phyloP scores from a whole-genome alignment of 2,113 vertebrate genomes.

The Ranitomeya variabilis region DNA sequence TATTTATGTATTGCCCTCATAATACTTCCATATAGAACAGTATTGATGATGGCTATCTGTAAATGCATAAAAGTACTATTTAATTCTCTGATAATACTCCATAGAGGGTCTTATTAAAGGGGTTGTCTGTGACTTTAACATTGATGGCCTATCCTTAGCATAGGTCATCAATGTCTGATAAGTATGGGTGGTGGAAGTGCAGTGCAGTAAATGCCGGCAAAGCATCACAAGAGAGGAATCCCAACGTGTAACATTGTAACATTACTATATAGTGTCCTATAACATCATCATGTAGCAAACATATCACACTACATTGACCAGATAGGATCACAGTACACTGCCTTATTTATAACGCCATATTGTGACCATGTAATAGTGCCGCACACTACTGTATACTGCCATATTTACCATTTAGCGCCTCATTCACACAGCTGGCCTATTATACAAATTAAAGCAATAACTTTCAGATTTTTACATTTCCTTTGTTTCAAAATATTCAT shows the following conservation, averaged over 20 bases:
- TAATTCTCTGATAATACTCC: too few relatives aligned
- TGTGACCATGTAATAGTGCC: background rate
- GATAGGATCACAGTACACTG: background rate
- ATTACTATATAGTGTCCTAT: too few relatives aligned
- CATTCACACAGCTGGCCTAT: background rate
- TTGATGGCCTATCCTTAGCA: too few relatives aligned
- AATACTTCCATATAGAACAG: background rate
- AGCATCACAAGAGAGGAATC: too few relatives aligned
- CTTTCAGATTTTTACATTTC: background rate
- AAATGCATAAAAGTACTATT: too few relatives aligned
- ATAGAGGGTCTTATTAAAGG: too few relatives aligned
- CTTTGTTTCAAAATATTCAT: background rate
- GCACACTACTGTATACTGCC: background rate
- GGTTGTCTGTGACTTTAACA: too few relatives aligned
- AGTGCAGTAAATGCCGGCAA: background rate
- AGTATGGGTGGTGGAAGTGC: background rate
- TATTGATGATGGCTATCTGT: too few relatives aligned
- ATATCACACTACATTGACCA: background rate
- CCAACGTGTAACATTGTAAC: too few relatives aligned
- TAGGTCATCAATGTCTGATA: too few relatives aligned
- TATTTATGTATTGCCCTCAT: too few relatives aligned
- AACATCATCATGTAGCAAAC: background rate
- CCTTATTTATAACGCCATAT: background rate
- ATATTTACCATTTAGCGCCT: background rate
- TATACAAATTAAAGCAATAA: background rate